These are phyloP conservation scores for Pardalotus punctatus DNA, from an alignment of 2,113 vertebrate species.

Conservation along the genomic window DNA sequence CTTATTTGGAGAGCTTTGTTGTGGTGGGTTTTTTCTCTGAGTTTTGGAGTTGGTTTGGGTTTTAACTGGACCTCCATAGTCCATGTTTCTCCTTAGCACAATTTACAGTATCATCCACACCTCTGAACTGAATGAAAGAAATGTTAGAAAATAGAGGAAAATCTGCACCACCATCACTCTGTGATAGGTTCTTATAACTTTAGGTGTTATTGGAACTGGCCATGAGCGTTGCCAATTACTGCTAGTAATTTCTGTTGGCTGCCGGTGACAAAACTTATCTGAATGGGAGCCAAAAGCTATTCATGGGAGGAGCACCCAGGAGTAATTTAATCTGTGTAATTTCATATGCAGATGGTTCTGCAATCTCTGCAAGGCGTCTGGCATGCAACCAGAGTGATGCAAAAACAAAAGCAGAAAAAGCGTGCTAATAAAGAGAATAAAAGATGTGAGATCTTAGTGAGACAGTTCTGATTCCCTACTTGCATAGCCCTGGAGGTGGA, in stretches of 20 bases:
- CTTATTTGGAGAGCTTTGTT: background rate
- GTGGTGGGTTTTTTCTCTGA: accelerated
- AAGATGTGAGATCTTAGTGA: background rate
- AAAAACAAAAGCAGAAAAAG: background rate
- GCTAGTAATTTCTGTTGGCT: background rate
- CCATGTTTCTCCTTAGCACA: background rate
- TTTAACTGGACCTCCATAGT: background rate
- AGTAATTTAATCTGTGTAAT: conserved; percentile 17
- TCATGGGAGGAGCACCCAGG: background rate
- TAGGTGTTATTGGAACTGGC: background rate
- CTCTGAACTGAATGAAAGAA: background rate
- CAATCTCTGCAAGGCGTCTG: background rate
- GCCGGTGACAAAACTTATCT: background rate
- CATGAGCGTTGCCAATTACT: background rate
- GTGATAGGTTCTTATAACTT: background rate
- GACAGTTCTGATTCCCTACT: background rate
- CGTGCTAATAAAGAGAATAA: background rate
- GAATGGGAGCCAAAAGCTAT: conserved; percentile 1
- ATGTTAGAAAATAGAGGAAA: background rate
- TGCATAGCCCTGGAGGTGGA: background rate
- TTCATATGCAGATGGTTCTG: background rate
- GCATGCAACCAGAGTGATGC: background rate
- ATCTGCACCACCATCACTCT: background rate
- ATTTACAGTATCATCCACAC: background rate
- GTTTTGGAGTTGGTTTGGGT: background rate